Evolutionary conservation across 2,888 invertebrate species (phyloP).

Genomic region (Cyrtodaria siliqua): DNA sequence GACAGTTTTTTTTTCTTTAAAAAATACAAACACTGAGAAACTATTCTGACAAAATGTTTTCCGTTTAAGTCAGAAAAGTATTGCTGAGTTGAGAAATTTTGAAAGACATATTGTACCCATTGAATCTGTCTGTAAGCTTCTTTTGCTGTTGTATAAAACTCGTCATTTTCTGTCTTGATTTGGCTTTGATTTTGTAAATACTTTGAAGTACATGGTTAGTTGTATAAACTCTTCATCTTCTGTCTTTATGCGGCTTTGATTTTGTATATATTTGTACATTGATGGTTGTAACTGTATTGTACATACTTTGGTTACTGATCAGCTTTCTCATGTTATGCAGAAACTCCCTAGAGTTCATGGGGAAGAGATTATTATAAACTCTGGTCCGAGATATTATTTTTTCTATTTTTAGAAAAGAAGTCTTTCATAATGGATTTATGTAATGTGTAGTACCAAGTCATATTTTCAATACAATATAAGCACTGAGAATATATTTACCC

Average conservation of each 20-base stretch:
- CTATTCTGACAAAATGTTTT: too few relatives aligned
- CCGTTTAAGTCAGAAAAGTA: too few relatives aligned
- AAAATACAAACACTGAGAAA: too few relatives aligned
- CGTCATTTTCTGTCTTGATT: neutral
- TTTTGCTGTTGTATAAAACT: slow-evolving; percentile 1
- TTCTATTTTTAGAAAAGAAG: neutral
- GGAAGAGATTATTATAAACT: neutral
- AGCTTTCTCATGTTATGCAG: neutral
- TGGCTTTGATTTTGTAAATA: slow-evolving; percentile 3
- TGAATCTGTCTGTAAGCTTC: too few relatives aligned
- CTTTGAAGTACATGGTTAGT: neutral
- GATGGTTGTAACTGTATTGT: slow-evolving; percentile 5
- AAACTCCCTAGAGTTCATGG: neutral
- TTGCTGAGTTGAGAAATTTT: too few relatives aligned
- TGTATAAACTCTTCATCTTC: slow-evolving; percentile 5
- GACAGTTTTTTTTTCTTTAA: too few relatives aligned
- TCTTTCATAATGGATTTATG: too few relatives aligned
- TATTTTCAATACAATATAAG: too few relatives aligned
- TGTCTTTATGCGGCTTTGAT: neutral
- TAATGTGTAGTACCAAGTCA: too few relatives aligned
- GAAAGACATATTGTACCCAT: too few relatives aligned
- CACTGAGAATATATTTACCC: too few relatives aligned
- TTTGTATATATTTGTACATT: slow-evolving; percentile 5
- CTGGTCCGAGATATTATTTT: neutral
- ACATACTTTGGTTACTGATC: slow-evolving; percentile 1